A percentile compares a stretch with the other conserved stretches of the same genome.
Conservation (phyloP, 1,140 invertebrate species). For the Papilio helenus region DNA sequence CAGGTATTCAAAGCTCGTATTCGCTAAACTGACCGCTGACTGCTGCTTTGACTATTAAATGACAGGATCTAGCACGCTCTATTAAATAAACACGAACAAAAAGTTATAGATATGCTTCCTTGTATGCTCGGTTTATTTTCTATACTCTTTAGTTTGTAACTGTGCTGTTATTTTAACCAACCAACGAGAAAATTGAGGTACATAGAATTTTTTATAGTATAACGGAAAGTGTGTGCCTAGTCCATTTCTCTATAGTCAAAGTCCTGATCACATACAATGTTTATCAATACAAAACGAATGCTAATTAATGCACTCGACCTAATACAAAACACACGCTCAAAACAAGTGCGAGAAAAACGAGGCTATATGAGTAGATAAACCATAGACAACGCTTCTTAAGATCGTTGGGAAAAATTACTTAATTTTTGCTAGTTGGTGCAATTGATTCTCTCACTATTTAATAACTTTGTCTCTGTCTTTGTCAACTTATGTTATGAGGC, state of each 20-base stretch:
- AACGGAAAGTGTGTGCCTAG: neutral
- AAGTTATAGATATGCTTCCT: no score
- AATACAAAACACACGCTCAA: conserved; percentile 40
- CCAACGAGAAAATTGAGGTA: no score
- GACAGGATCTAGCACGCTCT: neutral
- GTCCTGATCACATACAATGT: conserved; percentile 42
- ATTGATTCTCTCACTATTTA: no score
- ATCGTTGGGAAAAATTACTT: no score
- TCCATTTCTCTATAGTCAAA: neutral
- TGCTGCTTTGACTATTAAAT: neutral
- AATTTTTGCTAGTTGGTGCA: no score
- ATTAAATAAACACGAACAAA: neutral
- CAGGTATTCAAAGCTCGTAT: conserved; percentile 19
- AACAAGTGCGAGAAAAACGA: conserved; percentile 31
- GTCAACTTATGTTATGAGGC: no score
- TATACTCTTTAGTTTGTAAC: no score
- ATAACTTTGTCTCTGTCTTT: no score
- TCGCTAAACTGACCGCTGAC: conserved; percentile 18
- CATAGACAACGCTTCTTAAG: neutral
- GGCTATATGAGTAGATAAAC: neutral
- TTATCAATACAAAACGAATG: conserved; percentile 45
- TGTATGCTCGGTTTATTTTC: neutral
- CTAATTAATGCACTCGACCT: conserved; percentile 46
- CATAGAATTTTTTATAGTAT: neutral
- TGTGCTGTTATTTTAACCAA: no score